Evolutionary conservation across 2,113 vertebrate genomes (phyloP).

Genomic region (Halichoeres trimaculatus): DNA sequence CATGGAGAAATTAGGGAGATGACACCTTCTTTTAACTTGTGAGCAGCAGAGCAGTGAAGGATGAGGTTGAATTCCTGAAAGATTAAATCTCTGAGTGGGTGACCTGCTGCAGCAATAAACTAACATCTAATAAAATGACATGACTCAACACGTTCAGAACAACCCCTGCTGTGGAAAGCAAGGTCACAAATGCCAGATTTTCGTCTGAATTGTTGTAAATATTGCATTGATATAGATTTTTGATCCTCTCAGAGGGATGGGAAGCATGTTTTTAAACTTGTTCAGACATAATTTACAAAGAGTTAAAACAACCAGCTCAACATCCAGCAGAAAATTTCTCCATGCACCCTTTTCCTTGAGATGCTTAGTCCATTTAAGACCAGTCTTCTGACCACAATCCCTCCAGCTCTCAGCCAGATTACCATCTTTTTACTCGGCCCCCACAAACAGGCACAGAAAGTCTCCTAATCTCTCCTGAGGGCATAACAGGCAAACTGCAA

Average conservation of each 20-base stretch:
- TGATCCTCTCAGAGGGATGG: too few relatives aligned
- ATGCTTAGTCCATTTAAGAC: conserved; percentile 40
- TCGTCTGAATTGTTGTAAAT: neutral
- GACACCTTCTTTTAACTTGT: conserved; percentile 25
- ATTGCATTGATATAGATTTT: neutral
- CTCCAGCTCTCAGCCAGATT: conserved; percentile 45
- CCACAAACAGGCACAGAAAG: conserved; percentile 62
- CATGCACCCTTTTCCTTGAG: neutral
- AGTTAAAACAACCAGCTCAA: too few relatives aligned
- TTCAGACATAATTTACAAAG: too few relatives aligned
- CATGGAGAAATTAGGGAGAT: conserved; percentile 27
- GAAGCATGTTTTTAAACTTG: too few relatives aligned
- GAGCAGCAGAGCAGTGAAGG: conserved; percentile 29
- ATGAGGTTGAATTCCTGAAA: conserved; percentile 62
- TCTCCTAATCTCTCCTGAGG: conserved; percentile 54
- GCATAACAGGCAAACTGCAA: conserved; percentile 50
- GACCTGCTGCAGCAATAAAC: conserved; percentile 48
- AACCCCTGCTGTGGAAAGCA: neutral
- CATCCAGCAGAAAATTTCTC: neutral
- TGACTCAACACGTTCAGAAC: conserved; percentile 44
- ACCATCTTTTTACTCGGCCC: conserved; percentile 51
- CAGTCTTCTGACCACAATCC: conserved; percentile 49
- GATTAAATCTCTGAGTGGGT: conserved; percentile 63
- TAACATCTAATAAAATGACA: conserved; percentile 50
- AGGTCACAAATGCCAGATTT: neutral